phyloP scores from a whole-genome alignment of 2,113 vertebrate genomes.

The Chlorocebus sabaeus region DNA sequence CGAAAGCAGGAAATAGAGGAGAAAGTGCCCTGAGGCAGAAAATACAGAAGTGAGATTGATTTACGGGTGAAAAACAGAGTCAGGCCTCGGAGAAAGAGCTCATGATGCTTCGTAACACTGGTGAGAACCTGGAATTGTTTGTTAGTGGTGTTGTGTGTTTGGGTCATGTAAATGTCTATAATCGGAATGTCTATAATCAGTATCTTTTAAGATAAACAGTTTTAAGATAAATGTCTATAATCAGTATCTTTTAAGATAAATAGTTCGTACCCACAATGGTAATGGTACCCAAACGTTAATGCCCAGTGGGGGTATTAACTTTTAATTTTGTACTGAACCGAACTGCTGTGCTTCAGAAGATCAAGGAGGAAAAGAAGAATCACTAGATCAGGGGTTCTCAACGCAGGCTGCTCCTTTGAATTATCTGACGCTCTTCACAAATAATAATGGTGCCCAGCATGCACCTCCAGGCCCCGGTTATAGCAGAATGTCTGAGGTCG shows the following conservation, averaged over 20 bases:
- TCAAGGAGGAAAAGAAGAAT: not conserved
- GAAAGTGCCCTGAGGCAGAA: not conserved
- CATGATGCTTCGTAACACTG: not conserved
- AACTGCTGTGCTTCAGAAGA: not conserved
- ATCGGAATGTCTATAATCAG: not conserved
- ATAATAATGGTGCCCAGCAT: not conserved
- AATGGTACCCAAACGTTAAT: not conserved
- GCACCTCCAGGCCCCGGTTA: too few species aligned
- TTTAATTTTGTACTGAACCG: not conserved
- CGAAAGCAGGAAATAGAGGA: not conserved
- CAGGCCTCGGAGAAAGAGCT: not conserved
- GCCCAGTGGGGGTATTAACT: not conserved
- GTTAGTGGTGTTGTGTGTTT: not conserved
- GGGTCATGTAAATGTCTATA: not conserved
- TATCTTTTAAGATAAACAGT: not conserved
- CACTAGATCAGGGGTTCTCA: not conserved
- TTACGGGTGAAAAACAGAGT: not conserved
- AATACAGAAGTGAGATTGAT: not conserved
- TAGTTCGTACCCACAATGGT: too few species aligned
- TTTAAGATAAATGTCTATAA: too few species aligned
- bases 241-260: too few species aligned
- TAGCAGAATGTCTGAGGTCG: not conserved
- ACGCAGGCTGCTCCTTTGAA: too few species aligned
- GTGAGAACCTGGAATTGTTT: not conserved
- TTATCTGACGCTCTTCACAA: not conserved